These are phyloP conservation scores for Pharmacophagus antenor DNA, from an alignment of 2,888 invertebrate genomes.

Conservation along the genomic window DNA sequence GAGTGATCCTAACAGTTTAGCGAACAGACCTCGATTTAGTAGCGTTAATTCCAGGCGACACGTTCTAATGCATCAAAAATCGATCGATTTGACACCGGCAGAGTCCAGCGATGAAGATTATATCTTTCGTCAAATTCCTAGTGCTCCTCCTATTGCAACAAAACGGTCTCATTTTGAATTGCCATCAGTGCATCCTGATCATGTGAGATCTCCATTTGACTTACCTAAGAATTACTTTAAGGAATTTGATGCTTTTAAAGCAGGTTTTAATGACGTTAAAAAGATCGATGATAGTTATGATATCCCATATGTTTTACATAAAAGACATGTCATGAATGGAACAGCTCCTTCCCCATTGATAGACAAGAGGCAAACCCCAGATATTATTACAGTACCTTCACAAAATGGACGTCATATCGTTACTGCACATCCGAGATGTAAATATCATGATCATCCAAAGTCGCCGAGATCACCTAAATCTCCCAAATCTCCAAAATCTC, in stretches of 20 bases:
- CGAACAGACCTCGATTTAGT: conserved; percentile 86
- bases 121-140: conserved; percentile 87
- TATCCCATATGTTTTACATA: conserved; percentile 92
- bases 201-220: conserved; percentile 85
- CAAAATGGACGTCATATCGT: conserved; percentile 73
- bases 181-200: conserved; percentile 79
- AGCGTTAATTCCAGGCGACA: conserved; percentile 88
- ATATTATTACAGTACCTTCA: conserved; percentile 70
- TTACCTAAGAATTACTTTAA: conserved; percentile 87
- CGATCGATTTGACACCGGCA: conserved; percentile 90
- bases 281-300: conserved; percentile 83
- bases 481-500: conserved; percentile 83
- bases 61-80: conserved; percentile 91
- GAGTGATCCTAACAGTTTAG: conserved; percentile 91
- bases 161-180: conserved; percentile 86
- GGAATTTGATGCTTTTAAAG: conserved; percentile 82
- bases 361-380: conserved; percentile 66
- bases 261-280: conserved; percentile 74
- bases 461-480: conserved; percentile 72
- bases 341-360: conserved; percentile 84
- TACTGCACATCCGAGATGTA: conserved; percentile 71
- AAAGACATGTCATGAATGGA: conserved; percentile 92
- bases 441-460: conserved; percentile 76
- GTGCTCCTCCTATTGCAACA: conserved; percentile 86
- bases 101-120: conserved; percentile 93